A percentile compares a stretch with the other conserved stretches of the same genome.
phyloP scores from a whole-genome alignment of 2,113 vertebrate genomes.

The Takifugu bimaculatus region DNA sequence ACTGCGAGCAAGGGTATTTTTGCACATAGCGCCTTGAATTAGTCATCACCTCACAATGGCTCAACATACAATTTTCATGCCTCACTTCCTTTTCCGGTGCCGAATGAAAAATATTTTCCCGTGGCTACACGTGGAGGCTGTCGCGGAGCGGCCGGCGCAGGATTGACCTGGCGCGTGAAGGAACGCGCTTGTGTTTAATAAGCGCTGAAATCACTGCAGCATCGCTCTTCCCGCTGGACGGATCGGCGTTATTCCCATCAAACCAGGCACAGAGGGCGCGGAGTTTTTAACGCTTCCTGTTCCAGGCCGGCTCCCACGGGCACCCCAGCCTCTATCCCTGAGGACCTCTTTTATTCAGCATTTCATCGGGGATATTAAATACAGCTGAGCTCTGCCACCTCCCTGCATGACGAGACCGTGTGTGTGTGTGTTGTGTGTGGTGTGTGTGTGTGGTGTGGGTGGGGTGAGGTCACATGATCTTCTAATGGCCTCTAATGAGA shows the following conservation, averaged over 20 bases:
- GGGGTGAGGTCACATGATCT: not conserved
- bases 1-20: no score
- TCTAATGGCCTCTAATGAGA: not conserved
- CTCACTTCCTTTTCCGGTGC: no score
- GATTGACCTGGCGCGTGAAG: conserved; percentile 27
- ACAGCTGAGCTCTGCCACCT: not conserved
- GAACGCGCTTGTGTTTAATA: conserved; percentile 52
- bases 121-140: no score
- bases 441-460: not conserved
- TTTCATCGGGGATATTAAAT: not conserved
- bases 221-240: conserved; percentile 1
- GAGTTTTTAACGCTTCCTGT: conserved; percentile 2
- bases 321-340: no score
- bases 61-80: no score
- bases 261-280: not conserved
- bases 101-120: no score
- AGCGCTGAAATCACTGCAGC: conserved; percentile 43
- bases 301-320: not conserved
- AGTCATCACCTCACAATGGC: no score
- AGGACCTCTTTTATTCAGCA: no score
- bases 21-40: no score
- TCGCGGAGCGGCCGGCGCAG: conserved; percentile 3
- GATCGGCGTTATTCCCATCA: conserved; percentile 33
- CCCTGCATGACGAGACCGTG: not conserved
- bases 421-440: not conserved